Percentiles rank a stretch among this genome's conserved stretches.
These are phyloP conservation scores for Pyrocephalus nanus DNA, from an alignment of 2,797 vertebrate species.

Conservation along the genomic window DNA sequence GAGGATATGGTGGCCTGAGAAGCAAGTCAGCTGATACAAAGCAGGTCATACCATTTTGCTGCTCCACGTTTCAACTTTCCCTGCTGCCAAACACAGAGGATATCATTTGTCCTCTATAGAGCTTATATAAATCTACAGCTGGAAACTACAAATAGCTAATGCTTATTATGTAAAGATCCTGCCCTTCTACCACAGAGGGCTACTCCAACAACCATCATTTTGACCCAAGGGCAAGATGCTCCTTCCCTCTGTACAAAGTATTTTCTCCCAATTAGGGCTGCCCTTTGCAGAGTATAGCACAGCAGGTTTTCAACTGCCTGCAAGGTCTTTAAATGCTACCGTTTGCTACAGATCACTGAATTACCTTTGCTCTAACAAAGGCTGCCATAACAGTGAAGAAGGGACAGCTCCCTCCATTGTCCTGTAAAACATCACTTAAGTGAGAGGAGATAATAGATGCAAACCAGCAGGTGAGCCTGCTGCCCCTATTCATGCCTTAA, in stretches of 20 bases:
- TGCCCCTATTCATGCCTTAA: neutral
- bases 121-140: neutral
- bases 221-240: neutral
- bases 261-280: neutral
- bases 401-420: neutral
- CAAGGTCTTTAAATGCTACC: neutral
- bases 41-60: neutral
- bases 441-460: neutral
- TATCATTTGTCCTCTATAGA: neutral
- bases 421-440: neutral
- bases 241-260: neutral
- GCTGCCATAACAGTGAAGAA: neutral
- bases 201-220: neutral
- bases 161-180: neutral
- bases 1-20: neutral
- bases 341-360: neutral
- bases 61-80: neutral
- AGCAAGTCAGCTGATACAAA: neutral
- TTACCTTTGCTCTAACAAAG: neutral
- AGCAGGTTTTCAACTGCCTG: neutral
- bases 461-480: neutral
- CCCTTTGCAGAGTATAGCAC: neutral
- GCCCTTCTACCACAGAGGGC: neutral
- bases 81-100: neutral
- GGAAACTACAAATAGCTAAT: neutral